Evolutionary conservation across 2,113 vertebrate species (phyloP).

Genomic region (Trogon surrucura): DNA sequence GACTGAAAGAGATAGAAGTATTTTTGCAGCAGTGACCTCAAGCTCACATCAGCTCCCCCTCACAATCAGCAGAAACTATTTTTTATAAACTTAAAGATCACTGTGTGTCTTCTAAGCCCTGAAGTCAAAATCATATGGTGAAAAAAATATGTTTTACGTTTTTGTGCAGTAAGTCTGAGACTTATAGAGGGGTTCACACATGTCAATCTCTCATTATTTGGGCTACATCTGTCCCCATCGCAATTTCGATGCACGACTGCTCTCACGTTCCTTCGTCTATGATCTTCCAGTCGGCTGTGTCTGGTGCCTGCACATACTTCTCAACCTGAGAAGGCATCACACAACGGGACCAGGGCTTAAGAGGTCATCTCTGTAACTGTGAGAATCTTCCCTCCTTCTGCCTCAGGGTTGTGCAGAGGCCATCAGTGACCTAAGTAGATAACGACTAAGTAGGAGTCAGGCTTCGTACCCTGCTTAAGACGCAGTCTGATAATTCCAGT

Average conservation of each 20-base stretch:
- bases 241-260: neutral
- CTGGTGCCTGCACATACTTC: neutral
- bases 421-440: neutral
- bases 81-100: neutral
- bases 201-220: neutral
- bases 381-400: neutral
- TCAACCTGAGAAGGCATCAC: neutral
- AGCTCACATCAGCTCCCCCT: neutral
- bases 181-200: fast-evolving
- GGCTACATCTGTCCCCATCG: fast-evolving
- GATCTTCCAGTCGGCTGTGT: neutral
- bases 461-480: neutral
- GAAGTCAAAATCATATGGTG: neutral
- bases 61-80: neutral
- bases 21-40: neutral
- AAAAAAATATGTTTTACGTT: neutral
- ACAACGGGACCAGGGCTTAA: neutral
- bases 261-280: neutral
- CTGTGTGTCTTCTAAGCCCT: neutral
- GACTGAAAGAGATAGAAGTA: neutral
- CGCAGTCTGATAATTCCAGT: neutral
- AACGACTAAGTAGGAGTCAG: neutral
- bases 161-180: neutral
- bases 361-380: neutral
- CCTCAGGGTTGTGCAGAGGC: neutral